These are phyloP conservation scores for Coenonympha glycerion DNA, from an alignment of 2,888 invertebrate genomes.

Conservation along the genomic window DNA sequence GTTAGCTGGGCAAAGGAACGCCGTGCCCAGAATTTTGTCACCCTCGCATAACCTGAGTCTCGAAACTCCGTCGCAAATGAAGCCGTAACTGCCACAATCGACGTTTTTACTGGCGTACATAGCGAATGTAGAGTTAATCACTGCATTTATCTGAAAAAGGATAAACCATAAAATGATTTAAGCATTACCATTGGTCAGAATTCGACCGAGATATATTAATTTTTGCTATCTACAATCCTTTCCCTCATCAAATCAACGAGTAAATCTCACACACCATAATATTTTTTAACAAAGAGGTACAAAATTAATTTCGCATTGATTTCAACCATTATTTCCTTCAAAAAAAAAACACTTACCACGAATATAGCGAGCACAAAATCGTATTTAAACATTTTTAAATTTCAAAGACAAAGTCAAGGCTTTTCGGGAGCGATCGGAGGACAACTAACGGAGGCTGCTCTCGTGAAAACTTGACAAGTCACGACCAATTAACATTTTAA, in stretches of 20 bases:
- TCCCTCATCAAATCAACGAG: no score
- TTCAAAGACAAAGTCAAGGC: slow-evolving; percentile 10
- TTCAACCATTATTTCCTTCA: neutral
- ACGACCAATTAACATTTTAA: slow-evolving; percentile 57
- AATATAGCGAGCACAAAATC: neutral
- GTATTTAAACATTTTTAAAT: slow-evolving; percentile 16
- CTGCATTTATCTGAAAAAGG: neutral
- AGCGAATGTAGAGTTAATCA: slow-evolving; percentile 23
- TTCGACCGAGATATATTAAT: no score
- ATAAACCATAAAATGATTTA: neutral
- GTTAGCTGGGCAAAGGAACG: slow-evolving; percentile 57
- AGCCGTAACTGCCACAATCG: slow-evolving; percentile 63
- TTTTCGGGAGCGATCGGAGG: slow-evolving; percentile 11
- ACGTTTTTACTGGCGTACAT: slow-evolving; percentile 37
- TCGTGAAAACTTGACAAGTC: slow-evolving; percentile 44
- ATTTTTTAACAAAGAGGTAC: no score
- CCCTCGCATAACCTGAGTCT: slow-evolving; percentile 59
- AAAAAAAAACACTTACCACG: slow-evolving; percentile 16
- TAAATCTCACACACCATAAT: neutral
- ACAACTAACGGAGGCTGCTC: slow-evolving; percentile 52
- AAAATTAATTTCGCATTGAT: neutral
- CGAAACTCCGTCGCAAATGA: slow-evolving; percentile 51
- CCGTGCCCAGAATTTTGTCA: slow-evolving; percentile 49
- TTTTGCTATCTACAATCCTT: no score
- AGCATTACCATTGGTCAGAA: no score